These are phyloP conservation scores for Lutraria rhynchaena DNA, from an alignment of 1,140 invertebrate genomes.

Conservation along the genomic window DNA sequence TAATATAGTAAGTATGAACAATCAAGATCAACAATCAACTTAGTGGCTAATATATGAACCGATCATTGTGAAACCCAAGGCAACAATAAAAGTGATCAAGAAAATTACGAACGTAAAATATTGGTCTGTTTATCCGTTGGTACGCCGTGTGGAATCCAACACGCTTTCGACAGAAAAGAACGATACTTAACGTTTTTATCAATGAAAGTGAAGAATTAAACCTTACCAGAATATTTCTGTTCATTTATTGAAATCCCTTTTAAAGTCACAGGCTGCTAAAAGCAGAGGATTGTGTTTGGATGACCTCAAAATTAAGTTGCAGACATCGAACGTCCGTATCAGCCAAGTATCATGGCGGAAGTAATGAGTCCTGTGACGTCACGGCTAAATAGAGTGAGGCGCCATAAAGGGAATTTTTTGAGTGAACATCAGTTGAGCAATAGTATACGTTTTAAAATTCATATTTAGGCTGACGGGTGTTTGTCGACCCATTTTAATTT, in stretches of 20 bases:
- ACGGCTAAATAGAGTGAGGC: conserved; percentile 33
- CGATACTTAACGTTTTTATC: conserved; percentile 6
- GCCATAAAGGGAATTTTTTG: conserved; percentile 5
- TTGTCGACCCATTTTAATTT: too few relatives aligned
- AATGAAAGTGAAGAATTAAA: background rate
- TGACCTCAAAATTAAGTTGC: conserved; percentile 29
- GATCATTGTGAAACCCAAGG: too few relatives aligned
- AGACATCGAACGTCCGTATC: conserved; percentile 36
- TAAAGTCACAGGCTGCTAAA: conserved; percentile 61
- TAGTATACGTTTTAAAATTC: too few relatives aligned
- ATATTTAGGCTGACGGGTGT: too few relatives aligned
- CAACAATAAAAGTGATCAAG: background rate
- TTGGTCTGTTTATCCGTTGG: conserved; percentile 5
- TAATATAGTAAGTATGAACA: too few relatives aligned
- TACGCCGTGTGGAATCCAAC: background rate
- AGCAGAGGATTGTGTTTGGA: conserved; percentile 48
- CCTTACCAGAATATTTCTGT: conserved; percentile 72
- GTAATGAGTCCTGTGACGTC: conserved; percentile 59
- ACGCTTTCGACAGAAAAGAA: background rate
- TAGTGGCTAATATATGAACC: too few relatives aligned
- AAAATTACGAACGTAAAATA: background rate
- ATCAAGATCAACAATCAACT: too few relatives aligned
- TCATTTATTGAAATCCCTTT: conserved; percentile 68
- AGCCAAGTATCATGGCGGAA: conserved; percentile 57
- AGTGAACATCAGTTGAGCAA: too few relatives aligned